Base-by-base conservation (phyloP, 2,113 vertebrate species). In the Lucifuga dentata region DNA sequence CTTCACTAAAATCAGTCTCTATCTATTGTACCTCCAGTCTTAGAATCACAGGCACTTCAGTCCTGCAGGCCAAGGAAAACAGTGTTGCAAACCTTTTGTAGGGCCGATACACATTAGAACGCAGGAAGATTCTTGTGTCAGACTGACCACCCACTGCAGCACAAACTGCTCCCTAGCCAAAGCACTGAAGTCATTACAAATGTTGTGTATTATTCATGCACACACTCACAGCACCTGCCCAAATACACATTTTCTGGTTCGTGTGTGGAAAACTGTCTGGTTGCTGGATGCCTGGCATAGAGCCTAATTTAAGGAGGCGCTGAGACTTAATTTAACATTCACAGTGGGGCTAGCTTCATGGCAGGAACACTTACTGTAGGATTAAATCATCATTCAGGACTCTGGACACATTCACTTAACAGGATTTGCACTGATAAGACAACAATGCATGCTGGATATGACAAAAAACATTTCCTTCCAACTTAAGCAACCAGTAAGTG, bases 181-280 rank as follows among this genome's bases (percentile, higher is more conserved):
- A 80, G 64, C 49, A 26, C 72, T 59, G 68, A 19, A 85, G 65
- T 81, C 75, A 81, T 89, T 84, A 78, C 53, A 76, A 77, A 83
- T 84, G 80, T 78, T 67, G 78, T 76, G 78, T 70, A 76, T 90
- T 88, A 87, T 91, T 90, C 78, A 90, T 76, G 35, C 52, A 57
- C 61, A 75, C 67, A 72, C 44, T 70, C 20, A 0, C 58, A 74
- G 43, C 73, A 75, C 81, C 73, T 71, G 57, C 33, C 29, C 48
- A 72, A 80, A 83, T 61, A 65, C 48, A 67, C 58, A 41, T 74
- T 61, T 70, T 58, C 57, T 53, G 56, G 67, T 68, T 46, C 66
- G 79, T 49, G 29, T 40, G 11, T 59, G 61, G 71, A 52, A 60
- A 66, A 23, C 44, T 41, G 21, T 60, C 48, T 55, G 57, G 36